Base-by-base conservation (phyloP, 2,888 invertebrate genomes). In the Epirrhoe alternata region DNA sequence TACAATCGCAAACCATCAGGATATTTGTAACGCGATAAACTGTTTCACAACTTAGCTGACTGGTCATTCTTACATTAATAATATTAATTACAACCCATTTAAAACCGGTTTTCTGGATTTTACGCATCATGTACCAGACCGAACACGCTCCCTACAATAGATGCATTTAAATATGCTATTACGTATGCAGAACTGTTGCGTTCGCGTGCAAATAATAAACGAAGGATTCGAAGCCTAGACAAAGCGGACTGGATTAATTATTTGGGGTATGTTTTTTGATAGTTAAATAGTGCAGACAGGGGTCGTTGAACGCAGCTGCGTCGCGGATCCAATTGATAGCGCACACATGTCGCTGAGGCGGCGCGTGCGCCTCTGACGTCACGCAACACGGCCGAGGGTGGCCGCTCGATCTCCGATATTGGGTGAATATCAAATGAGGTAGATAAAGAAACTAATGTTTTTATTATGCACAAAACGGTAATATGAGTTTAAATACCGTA, bases 281-380 rank as follows among this genome's bases (percentile, higher is more conserved):
- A 78, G 81, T 79, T 80, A 78, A 78, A 80, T 82, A 76, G 80
- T 76, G 76, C 77, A 69, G 68, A 64, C 71, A 75, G 84, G 89
- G 91, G 89, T 87, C 88, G 87, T 80, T 83, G 88, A 72, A 79
- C 87, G 90, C 92, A 92, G 92, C 92, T 92, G 92, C 88, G 86
- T 80, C 85, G 88, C 86, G 86, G 81, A 89, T 91, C 89, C 83
- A 90, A 88, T 90, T 91, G 92, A 92, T 92, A 91, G 79, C 72
- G 76, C 75, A 76, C 81, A 83, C 83, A 83, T 82, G 86, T 85
- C 82, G 85, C 84, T 42, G 12, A 42, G 38, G 38, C 38, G 84
- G 83, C 85, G 86, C 84, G 83, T 78, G 86, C 83, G 81, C 65
- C 71, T 73, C 64, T 80, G 80, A 78, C 85, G 85, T 84, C 89